phyloP scores from a whole-genome alignment of 2,113 vertebrate species.

The Pollimyrus isidori region DNA sequence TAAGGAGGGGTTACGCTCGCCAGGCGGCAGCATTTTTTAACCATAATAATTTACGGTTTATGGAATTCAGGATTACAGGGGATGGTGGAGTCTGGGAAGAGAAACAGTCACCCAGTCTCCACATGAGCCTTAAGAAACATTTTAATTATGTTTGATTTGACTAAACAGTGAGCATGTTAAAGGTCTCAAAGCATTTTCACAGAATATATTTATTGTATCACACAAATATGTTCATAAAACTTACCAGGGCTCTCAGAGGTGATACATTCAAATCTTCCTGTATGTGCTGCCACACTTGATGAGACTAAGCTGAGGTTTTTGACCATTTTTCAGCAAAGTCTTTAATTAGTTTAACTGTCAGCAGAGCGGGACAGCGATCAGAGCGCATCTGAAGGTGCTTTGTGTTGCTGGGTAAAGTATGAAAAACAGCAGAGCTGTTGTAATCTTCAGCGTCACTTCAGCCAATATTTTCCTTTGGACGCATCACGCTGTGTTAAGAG shows the following conservation, averaged over 20 bases:
- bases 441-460: neutral
- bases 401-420: neutral
- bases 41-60: conserved; percentile 1
- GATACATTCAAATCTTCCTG: neutral
- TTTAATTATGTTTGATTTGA: neutral
- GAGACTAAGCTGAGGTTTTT: neutral
- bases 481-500: conserved; percentile 23
- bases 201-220: neutral
- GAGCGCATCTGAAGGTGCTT: neutral
- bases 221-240: neutral
- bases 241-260: neutral
- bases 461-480: conserved; percentile 4
- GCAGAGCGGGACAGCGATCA: neutral
- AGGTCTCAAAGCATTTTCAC: neutral
- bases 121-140: neutral
- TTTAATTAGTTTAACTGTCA: neutral
- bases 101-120: neutral
- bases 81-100: neutral
- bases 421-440: neutral
- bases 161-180: neutral
- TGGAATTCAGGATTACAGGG: neutral
- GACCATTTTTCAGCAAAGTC: neutral
- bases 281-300: neutral
- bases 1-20: neutral
- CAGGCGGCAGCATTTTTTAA: neutral